Conservation (phyloP, 2,888 invertebrate species). For the Epistrophe grossulariae region DNA sequence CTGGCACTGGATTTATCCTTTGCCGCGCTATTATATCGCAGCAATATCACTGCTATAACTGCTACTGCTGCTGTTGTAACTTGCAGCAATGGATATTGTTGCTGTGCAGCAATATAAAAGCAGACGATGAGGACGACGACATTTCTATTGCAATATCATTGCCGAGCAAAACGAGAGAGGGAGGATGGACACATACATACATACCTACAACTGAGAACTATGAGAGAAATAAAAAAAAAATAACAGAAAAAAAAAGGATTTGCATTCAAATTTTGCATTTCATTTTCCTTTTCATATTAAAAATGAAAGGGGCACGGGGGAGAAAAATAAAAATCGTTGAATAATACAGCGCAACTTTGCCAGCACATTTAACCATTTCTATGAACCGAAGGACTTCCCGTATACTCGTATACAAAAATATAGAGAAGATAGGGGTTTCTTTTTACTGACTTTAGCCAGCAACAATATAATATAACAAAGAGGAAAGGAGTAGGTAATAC, state of each 20-base stretch:
- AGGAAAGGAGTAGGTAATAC: conserved; percentile 4
- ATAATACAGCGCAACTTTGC: conserved; percentile 43
- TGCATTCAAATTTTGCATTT: conserved; percentile 63
- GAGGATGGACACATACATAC: too few species aligned
- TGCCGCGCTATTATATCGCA: conserved; percentile 28
- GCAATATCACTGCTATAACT: conserved; percentile 14
- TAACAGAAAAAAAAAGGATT: conserved; percentile 20
- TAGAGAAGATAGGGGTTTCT: background rate
- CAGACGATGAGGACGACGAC: conserved; percentile 47
- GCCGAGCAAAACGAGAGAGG: conserved; percentile 2
- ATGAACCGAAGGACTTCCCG: background rate
- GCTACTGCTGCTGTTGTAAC: conserved; percentile 18
- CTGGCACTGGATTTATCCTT: conserved; percentile 45
- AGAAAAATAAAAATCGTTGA: conserved; percentile 12
- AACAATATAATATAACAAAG: background rate
- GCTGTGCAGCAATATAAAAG: conserved; percentile 33
- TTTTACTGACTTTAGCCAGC: conserved; percentile 1
- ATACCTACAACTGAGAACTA: background rate
- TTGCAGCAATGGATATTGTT: conserved; percentile 32
- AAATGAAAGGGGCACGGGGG: conserved; percentile 19
- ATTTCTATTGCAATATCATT: conserved; percentile 43
- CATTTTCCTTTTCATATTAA: conserved; percentile 66
- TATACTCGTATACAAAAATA: too few species aligned
- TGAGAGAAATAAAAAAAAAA: conserved; percentile 3
- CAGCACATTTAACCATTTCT: conserved; percentile 35